A percentile compares a stretch with the other conserved stretches of the same genome.
Conservation (phyloP, 2,113 vertebrate species). For the Rhinichthys klamathensis region DNA sequence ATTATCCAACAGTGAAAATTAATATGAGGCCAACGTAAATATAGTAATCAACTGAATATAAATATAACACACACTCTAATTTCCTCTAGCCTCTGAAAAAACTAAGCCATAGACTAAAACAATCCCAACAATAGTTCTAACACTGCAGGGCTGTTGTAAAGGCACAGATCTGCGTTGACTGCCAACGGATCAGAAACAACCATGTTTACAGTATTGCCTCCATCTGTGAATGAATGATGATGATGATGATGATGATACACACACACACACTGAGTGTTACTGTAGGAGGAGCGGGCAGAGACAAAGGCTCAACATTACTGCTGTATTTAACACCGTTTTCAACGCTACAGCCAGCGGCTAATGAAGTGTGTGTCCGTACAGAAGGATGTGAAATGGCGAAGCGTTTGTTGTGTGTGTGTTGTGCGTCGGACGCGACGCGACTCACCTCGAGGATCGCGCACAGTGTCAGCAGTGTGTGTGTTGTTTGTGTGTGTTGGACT, state of each 20-base stretch:
- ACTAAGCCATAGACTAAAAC: not conserved
- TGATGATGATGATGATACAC: no score
- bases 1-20: not conserved
- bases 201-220: not conserved
- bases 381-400: not conserved
- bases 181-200: not conserved
- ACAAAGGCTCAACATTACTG: slow-evolving; percentile 16
- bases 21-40: not conserved
- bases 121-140: not conserved
- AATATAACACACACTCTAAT: no score
- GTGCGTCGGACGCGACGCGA: not conserved
- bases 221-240: no score
- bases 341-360: not conserved
- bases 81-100: no score
- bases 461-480: not conserved
- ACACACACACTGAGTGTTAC: not conserved
- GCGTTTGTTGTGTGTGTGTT: not conserved
- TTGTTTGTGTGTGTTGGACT: no score
- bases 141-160: not conserved
- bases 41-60: no score
- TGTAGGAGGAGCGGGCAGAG: slow-evolving; percentile 14
- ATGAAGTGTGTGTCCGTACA: not conserved
- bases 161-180: not conserved
- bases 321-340: not conserved
- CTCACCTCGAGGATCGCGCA: slow-evolving; percentile 74